Conservation (phyloP, 1,140 invertebrate genomes). For the Drosophila biarmipes region DNA sequence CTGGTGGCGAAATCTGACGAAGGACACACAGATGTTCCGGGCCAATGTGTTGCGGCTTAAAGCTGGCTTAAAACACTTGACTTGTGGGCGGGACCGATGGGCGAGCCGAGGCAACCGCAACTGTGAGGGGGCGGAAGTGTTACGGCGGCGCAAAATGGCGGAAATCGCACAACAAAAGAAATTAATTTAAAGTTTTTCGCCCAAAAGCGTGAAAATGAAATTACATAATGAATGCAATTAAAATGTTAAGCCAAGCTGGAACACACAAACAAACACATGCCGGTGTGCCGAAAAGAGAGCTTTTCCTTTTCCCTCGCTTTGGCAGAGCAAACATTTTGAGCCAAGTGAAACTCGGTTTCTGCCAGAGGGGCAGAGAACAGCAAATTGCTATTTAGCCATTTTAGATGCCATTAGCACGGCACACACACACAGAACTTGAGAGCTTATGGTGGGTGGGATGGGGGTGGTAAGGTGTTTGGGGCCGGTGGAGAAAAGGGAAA, state of each 20-base stretch:
- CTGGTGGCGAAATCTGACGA: neutral
- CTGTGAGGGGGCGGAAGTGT: constrained; percentile 33
- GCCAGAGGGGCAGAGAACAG: constrained; percentile 61
- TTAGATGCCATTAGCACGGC: constrained; percentile 76
- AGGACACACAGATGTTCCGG: constrained; percentile 9
- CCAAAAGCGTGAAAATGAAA: constrained; percentile 75
- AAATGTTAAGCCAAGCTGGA: constrained; percentile 51
- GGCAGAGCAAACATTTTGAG: constrained; percentile 50
- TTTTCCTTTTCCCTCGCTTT: constrained; percentile 39
- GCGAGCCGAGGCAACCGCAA: constrained; percentile 2
- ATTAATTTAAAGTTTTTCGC: constrained; percentile 78
- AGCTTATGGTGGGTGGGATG: neutral
- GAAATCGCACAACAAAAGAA: constrained; percentile 77
- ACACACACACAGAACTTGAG: constrained; percentile 21
- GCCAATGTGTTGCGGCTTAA: constrained; percentile 30
- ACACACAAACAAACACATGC: constrained; percentile 18
- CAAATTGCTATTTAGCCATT: constrained; percentile 81
- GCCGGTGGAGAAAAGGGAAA: neutral
- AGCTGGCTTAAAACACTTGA: constrained; percentile 36
- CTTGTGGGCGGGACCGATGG: constrained; percentile 19
- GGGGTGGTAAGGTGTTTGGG: constrained; percentile 3
- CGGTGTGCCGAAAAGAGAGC: constrained; percentile 11
- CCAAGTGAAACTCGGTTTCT: constrained; percentile 52
- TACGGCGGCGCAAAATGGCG: constrained; percentile 65
- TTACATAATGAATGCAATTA: constrained; percentile 83